These are phyloP conservation scores for Chymomyza fuscimana DNA, from an alignment of 2,888 invertebrate species.

Conservation along the genomic window DNA sequence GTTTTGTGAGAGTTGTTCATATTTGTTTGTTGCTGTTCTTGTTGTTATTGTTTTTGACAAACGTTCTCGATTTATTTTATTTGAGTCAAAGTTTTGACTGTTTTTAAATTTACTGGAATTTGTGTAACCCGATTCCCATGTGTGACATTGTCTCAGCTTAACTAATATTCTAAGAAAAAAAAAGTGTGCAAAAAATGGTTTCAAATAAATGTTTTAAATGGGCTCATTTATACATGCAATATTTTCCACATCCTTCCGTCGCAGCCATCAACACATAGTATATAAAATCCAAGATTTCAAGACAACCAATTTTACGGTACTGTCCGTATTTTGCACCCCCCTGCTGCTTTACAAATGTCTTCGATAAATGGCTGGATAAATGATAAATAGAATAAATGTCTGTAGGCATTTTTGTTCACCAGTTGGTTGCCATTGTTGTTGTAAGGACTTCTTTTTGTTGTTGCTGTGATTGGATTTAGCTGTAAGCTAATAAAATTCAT, in stretches of 20 bases:
- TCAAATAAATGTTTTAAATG: slow-evolving; percentile 38
- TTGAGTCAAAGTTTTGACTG: slow-evolving; percentile 40
- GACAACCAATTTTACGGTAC: background rate
- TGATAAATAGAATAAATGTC: slow-evolving; percentile 72
- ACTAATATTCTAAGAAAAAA: background rate
- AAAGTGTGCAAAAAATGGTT: background rate
- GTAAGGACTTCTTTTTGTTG: slow-evolving; percentile 1
- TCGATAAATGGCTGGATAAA: slow-evolving; percentile 72
- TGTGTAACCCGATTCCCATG: background rate
- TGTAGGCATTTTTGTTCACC: slow-evolving; percentile 57
- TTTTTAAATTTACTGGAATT: slow-evolving; percentile 36
- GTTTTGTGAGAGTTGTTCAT: slow-evolving; percentile 3
- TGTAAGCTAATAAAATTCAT: slow-evolving; percentile 73
- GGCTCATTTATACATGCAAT: slow-evolving; percentile 56
- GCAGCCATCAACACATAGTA: background rate
- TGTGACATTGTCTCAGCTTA: background rate
- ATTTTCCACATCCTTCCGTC: slow-evolving; percentile 39
- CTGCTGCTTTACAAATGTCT: slow-evolving; percentile 54
- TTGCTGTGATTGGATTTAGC: slow-evolving; percentile 58
- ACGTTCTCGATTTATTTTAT: slow-evolving; percentile 47
- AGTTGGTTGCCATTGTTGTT: background rate
- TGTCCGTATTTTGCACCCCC: background rate
- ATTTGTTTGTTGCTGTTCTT: slow-evolving; percentile 20
- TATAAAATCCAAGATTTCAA: background rate
- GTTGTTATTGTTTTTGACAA: slow-evolving; percentile 6